phyloP scores from a whole-genome alignment of 2,113 vertebrate genomes.

The Paratilapia polleni region DNA sequence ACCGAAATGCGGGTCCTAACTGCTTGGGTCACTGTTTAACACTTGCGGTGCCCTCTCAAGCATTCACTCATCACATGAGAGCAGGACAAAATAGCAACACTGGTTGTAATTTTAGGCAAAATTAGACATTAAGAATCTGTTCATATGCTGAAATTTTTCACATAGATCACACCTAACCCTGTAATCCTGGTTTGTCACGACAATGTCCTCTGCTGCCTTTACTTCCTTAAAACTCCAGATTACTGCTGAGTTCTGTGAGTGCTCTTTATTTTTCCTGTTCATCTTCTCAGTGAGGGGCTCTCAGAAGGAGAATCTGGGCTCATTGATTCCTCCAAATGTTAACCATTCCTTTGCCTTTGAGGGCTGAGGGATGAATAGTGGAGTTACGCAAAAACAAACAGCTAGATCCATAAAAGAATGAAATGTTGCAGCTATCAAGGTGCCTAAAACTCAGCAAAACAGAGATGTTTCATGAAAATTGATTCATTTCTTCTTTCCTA shows the following conservation, averaged over 20 bases:
- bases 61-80: not conserved
- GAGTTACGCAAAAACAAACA: not conserved
- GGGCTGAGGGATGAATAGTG: not conserved
- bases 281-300: conserved; percentile 37
- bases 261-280: conserved; percentile 34
- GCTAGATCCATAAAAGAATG: not conserved
- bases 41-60: not conserved
- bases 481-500: conserved; percentile 29
- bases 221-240: not conserved
- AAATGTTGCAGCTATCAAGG: not conserved
- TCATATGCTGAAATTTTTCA: not conserved
- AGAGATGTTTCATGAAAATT: not conserved
- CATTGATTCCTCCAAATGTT: not conserved
- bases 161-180: not conserved
- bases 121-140: not conserved
- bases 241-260: conserved; percentile 26
- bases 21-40: not conserved
- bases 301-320: conserved; percentile 1
- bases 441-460: conserved; percentile 2
- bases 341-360: conserved; percentile 1
- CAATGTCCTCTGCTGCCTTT: not conserved
- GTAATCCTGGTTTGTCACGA: not conserved
- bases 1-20: conserved; percentile 42
- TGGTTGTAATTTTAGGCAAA: not conserved
- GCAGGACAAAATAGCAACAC: not conserved